Evolutionary conservation across 1,140 invertebrate species (phyloP), one percentile per base, ranked within the genome.

Genomic region (Eurosta solidaginis): DNA sequence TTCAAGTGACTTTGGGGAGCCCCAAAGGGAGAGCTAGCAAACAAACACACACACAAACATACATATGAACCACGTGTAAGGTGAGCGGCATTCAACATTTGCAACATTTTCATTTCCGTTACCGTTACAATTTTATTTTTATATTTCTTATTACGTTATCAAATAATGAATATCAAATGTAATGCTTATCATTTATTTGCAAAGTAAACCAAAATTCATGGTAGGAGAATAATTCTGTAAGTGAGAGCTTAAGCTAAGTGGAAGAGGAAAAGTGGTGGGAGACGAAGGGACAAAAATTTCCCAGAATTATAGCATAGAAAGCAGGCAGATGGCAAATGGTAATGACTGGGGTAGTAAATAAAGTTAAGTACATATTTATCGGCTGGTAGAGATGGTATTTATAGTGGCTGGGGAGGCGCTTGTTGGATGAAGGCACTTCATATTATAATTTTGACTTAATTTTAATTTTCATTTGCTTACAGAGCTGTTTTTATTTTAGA

Each of bases 151-250:
- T 84, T 83, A 80, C 80, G 78, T 83, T 85, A 86, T 86, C 85
- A 86, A 86, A 86, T 86, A 86, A 86, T 86, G 85, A 86, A 86
- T 86, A 86, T 86, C 85, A 86, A 86, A 86, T 86, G 83, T 84
- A 86, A 86, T 86, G 83, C 85, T 86, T 86, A 86, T 86, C 85
- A 86, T 86, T 85, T 86, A 84, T 85, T 86, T 86, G 84, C 85
- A 80, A 82, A 84, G 80, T 68, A 74, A 82, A 79, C 81, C 78
- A 49, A 83, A 84, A n/a, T 78, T 80, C 74, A 77, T 74, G 74
- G 68, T 29, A 42, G 63, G 44, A 79, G 40, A 54, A 20, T 36
- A 74, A 3, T 49, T 4, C 20, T 25, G 2, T 6, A 22, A 22
- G 4, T 22, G 49, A 14, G 49, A 52, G 22, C 4, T 6, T 20